Base-by-base conservation (phyloP, 2,888 invertebrate genomes). In the Apotomis turbidana region DNA sequence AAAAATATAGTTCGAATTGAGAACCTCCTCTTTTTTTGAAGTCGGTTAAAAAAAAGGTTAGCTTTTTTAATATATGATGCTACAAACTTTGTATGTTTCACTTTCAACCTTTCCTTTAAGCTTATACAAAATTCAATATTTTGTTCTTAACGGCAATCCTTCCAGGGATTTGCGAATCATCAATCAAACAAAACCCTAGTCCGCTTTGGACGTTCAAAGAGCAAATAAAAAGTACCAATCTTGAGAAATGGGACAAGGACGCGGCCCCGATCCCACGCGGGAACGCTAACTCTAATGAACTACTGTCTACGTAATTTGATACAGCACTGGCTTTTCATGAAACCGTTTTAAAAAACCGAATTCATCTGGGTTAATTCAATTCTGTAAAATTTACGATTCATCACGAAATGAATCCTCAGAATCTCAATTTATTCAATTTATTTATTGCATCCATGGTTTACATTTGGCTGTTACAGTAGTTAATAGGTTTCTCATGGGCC, bases 171-270 rank as follows among this genome's bases (percentile, higher is more conserved):
- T 5, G 38, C 46, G 49, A 57, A 15, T 76, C 78, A 84, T 87
- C 82, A 84, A 87, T 87, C 85, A 87, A 58, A 68, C 61, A 67
- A 58, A 62, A 54, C 44, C 52, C 68, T 41, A 67, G 71, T 71
- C 76, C 67, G 74, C 76, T 81, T 86, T 86, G 87, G 87, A 87
- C 79, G 80, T 87, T 89, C 86, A 86, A 86, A 85, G 83, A 81
- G 67, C 84, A 77, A 78, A 80, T 80, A 90, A 92, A 91, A 91
- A 91, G 90, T 93, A 91, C 93, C 90, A 91, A 91, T 91, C 86
- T 83, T 83, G 78, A 85, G 82, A 93, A 91, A 82, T 84, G 76
- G 93, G 87, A 80, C 93, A 93, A 93, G 93, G 93, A 86, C 88
- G 85, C 79, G 91, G 82, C 88, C 91, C 86, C 89, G 83, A 87